Evolutionary conservation across 2,113 vertebrate species (phyloP).

Genomic region (Saguinus midas): DNA sequence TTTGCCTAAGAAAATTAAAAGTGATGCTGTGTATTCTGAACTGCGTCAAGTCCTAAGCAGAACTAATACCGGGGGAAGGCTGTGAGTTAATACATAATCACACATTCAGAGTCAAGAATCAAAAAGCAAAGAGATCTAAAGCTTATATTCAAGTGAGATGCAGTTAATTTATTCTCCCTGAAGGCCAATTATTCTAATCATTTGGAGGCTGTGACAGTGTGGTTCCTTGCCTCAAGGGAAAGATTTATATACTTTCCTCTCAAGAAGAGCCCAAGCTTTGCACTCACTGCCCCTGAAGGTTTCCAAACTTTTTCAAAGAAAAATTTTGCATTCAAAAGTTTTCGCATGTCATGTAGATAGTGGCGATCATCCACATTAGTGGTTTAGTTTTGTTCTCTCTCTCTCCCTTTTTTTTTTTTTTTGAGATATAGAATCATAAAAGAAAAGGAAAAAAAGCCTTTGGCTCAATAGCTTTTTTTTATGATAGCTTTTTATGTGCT

Average conservation of each 20-base stretch:
- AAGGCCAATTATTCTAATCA: not conserved
- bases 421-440: conserved; percentile 52
- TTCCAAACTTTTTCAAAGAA: not conserved
- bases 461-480: conserved; percentile 68
- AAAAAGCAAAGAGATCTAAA: conserved; percentile 2
- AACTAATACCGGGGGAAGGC: not conserved
- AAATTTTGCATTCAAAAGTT: not conserved
- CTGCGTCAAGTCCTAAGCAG: not conserved
- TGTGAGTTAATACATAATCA: not conserved
- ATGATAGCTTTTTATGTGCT: conserved; percentile 70
- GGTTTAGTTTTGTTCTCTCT: not conserved
- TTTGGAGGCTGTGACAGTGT: not conserved
- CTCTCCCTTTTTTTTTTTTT: not conserved
- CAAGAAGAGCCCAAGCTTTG: not conserved
- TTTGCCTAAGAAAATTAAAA: conserved; percentile 1
- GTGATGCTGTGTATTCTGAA: not conserved
- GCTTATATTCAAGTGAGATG: not conserved
- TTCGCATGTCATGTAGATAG: conserved; percentile 30
- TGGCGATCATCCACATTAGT: conserved; percentile 50
- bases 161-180: conserved; percentile 8
- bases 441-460: conserved; percentile 14
- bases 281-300: not conserved
- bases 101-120: not conserved
- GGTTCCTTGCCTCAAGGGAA: not conserved
- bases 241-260: not conserved